Evolutionary conservation across 2,888 invertebrate species (phyloP), one percentile per base, ranked within the genome.

Genomic region (Pandemis heparana): DNA sequence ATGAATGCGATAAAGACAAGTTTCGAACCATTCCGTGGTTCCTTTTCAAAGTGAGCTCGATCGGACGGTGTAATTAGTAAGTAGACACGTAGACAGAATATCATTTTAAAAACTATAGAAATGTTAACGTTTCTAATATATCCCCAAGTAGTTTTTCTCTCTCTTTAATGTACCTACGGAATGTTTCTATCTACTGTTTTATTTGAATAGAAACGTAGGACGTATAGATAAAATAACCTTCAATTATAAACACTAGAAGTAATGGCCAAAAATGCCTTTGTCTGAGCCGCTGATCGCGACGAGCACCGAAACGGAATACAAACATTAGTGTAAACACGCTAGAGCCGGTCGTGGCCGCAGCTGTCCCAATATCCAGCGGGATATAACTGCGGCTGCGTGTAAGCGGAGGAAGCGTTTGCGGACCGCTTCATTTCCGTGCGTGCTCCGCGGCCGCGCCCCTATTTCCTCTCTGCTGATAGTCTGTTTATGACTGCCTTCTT

Each of bases 371-470:
- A 63, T 63, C 63, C 64, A 70, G 74, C 41, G 59, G 69, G 64
- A 65, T 74, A 70, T 70, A 74, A 72, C 74, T 74, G 66, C 70
- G 78, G 78, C 80, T 82, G 84, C 82, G 82, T 82, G 82, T 78
- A 77, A 77, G 76, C 76, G 75, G 78, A 79, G 86, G 85, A 85
- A 87, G 79, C 79, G 77, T 76, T 80, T 80, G 82, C 78, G 85
- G 86, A 79, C 76, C 77, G 80, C 75, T 87, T 89, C 86, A 89
- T 90, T 89, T 90, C 90, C 90, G 88, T 82, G 85, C 86, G 86
- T 87, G 86, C 83, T 80, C 81, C 82, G 85, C 81, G 82, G 82
- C 80, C 79, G 77, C 77, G 77, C 79, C 81, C 83, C 86, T 86
- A 88, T 85, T 86, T 88, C 85, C 87, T 87, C 82, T 80, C 79